Base-by-base conservation (phyloP, 2,113 vertebrate species). In the Acanthisitta chloris region DNA sequence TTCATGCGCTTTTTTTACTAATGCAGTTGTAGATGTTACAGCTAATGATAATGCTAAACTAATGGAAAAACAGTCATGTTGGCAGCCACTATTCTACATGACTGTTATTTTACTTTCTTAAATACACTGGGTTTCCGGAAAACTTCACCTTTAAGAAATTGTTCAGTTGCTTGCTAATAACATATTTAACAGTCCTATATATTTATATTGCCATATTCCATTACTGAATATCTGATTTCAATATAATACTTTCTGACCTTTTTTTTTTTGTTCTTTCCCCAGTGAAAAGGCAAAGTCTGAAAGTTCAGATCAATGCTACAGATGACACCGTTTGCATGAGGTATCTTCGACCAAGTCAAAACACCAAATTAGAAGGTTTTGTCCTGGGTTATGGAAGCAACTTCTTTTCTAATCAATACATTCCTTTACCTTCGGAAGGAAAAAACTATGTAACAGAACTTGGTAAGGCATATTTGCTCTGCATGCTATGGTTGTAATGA, bases 381-480 rank as follows among this genome's bases (percentile, higher is more conserved):
- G 98, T 99, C 94, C 94, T 99, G 96, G 99, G 99, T 48, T 99
- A 99, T 12, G 99, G 99, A 76, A 99, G 98, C 97, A 99, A 92
- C 80, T 97, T 99, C 89, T 99, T 99, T 90, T 99, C 99, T 96
- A 99, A 99, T 86, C 99, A 99, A 87, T 99, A 98, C 86, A 99
- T 99, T 57, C 97, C 98, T 81, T 97, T 99, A 61, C 99, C 99
- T 21, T 96, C 98, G 1, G 98, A 99, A 40, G 99, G 99, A 72
- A 98, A 99, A 87, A 98, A 97, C 10, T 98, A 98, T 1, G 83
- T 98, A 88, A 98, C 98, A 15, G 98, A 99, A 97, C 98, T 99
- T 34, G 99, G 99, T 99, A 98, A 98, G 98, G 26, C 26, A 23
- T 82, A 85, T 81, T 83, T 51, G 21, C 31, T 82, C 89, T 80